A percentile compares a stretch with the other conserved stretches of the same genome.
Conservation (phyloP, 1,140 invertebrate species). For the Drosophila erecta region DNA sequence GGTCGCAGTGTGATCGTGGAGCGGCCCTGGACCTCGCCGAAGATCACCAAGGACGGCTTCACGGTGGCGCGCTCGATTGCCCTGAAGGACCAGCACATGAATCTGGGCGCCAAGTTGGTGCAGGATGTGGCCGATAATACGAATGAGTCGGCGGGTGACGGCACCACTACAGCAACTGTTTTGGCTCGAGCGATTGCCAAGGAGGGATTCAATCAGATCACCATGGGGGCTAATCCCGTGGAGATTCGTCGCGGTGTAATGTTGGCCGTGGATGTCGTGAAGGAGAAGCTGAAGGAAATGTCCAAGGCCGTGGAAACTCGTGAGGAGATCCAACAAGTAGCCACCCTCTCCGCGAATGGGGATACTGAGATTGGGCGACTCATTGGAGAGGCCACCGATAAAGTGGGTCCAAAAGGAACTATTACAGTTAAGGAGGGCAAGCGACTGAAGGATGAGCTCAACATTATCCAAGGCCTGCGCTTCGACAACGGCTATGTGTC, state of each 20-base stretch:
- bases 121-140: constrained; percentile 99
- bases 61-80: constrained; percentile 99
- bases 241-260: constrained; percentile 98
- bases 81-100: constrained; percentile 99
- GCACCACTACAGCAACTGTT: constrained; percentile 99
- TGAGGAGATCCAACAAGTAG: constrained; percentile 99
- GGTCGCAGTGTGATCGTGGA: constrained; percentile 99
- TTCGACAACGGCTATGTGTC: constrained; percentile 99
- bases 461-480: constrained; percentile 99
- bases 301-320: constrained; percentile 97
- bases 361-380: constrained; percentile 95
- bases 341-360: constrained; percentile 99
- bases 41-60: constrained; percentile 99
- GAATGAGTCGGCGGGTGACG: constrained; percentile 99
- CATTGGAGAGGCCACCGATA: constrained; percentile 99
- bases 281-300: constrained; percentile 93
- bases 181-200: constrained; percentile 98
- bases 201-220: constrained; percentile 99
- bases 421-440: constrained; percentile 99
- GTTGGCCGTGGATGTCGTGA: constrained; percentile 96
- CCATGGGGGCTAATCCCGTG: constrained; percentile 98
- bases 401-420: constrained; percentile 97
- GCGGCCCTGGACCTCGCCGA: constrained; percentile 99
- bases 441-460: constrained; percentile 97
- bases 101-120: constrained; percentile 98